These are phyloP conservation scores for Pseudomyrmex sp. DNA, from an alignment of 1,140 invertebrate species.

Conservation along the genomic window DNA sequence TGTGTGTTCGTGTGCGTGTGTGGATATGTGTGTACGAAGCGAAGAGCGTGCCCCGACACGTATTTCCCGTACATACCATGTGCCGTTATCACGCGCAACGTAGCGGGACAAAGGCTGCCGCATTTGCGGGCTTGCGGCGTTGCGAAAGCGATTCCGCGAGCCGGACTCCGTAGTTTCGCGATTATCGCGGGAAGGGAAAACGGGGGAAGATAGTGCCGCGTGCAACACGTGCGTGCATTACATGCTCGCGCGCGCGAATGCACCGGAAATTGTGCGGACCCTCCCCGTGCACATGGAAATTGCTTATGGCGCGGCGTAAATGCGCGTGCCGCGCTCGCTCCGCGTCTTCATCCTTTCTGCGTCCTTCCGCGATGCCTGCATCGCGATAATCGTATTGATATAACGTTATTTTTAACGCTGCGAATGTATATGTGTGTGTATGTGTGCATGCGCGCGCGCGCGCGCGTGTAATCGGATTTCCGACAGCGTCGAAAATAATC, in stretches of 20 bases:
- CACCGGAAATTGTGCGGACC: constrained; percentile 71
- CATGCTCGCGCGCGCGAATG: constrained; percentile 55
- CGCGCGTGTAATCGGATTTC: too few relatives aligned
- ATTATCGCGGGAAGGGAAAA: constrained; percentile 25
- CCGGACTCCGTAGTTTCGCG: constrained; percentile 48
- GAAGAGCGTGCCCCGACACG: constrained; percentile 4
- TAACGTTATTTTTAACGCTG: background rate
- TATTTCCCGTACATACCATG: constrained; percentile 17
- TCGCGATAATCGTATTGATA: background rate
- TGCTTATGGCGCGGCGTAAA: constrained; percentile 62
- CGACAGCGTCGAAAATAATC: too few relatives aligned
- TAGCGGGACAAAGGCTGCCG: constrained; percentile 50
- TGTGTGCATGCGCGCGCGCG: too few relatives aligned
- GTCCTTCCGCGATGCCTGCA: background rate
- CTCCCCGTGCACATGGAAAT: constrained; percentile 70
- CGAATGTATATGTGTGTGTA: background rate
- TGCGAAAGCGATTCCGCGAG: constrained; percentile 27
- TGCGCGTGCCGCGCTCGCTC: constrained; percentile 40
- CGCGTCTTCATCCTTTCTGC: constrained; percentile 33
- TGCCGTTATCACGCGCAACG: constrained; percentile 43
- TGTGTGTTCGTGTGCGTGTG: too few relatives aligned
- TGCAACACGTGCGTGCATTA: constrained; percentile 8
- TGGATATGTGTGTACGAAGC: background rate
- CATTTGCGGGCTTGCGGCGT: constrained; percentile 40
- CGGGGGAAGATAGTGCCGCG: constrained; percentile 17